A percentile compares a stretch with the other conserved stretches of the same genome.
These are phyloP conservation scores for Sterna hirundo DNA, from an alignment of 2,113 vertebrate species.

Conservation along the genomic window DNA sequence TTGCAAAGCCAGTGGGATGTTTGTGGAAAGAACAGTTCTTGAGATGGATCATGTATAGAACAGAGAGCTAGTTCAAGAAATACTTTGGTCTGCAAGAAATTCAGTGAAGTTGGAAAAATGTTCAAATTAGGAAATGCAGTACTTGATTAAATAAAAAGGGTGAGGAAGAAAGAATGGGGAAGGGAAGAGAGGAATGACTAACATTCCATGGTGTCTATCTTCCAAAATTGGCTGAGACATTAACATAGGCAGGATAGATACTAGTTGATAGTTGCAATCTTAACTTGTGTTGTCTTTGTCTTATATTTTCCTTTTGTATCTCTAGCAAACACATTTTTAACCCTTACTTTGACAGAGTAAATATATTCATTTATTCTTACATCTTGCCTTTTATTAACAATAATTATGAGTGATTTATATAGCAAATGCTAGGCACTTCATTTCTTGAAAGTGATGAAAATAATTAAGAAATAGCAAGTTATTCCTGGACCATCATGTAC, in stretches of 20 bases:
- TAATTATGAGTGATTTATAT: fast-evolving
- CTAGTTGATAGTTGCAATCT: background rate
- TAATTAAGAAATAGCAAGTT: background rate
- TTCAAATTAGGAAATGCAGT: background rate
- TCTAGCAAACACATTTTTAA: background rate
- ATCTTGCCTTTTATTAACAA: background rate
- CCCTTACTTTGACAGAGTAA: background rate
- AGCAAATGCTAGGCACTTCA: background rate
- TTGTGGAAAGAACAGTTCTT: background rate
- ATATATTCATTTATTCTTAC: background rate
- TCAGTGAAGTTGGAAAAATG: background rate
- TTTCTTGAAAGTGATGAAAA: background rate
- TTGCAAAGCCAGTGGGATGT: background rate
- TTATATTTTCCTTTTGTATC: background rate
- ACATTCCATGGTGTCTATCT: background rate
- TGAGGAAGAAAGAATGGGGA: background rate
- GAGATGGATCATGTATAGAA: background rate
- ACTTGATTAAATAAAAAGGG: background rate
- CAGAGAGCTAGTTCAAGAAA: background rate
- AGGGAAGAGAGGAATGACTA: background rate
- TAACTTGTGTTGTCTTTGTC: background rate
- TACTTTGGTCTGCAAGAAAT: background rate
- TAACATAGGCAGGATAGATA: background rate
- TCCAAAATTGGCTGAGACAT: background rate
- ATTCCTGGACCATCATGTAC: background rate